These are phyloP conservation scores for Triplophysa dalaica DNA, from an alignment of 2,113 vertebrate species.

Conservation along the genomic window DNA sequence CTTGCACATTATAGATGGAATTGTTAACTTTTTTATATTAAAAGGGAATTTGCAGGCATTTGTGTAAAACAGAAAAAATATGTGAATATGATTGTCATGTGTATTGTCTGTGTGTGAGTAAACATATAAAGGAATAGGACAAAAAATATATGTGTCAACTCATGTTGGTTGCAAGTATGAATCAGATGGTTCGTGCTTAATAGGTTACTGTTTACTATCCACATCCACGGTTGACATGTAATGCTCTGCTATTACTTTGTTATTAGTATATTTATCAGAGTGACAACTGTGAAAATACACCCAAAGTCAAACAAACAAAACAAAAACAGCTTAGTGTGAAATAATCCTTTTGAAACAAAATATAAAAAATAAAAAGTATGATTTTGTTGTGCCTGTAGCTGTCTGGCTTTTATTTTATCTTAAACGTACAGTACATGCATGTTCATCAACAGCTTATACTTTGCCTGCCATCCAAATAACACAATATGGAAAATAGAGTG, in stretches of 20 bases:
- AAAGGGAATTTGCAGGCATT: conserved; percentile 36
- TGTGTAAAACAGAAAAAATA: not conserved
- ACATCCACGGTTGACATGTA: conserved; percentile 22
- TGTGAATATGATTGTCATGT: conserved; percentile 42
- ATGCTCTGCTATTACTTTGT: conserved; percentile 13
- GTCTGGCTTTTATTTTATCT: not conserved
- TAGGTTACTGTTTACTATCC: conserved; percentile 38
- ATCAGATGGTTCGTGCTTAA: conserved; percentile 18
- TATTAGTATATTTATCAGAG: conserved; percentile 28
- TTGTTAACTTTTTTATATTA: conserved; percentile 18
- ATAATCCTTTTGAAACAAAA: conserved; percentile 25
- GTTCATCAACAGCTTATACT: not conserved
- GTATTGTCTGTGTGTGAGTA: conserved; percentile 43
- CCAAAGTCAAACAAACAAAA: conserved; percentile 11
- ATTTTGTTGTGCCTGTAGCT: not conserved
- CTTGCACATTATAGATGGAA: conserved; percentile 43
- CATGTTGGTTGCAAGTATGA: not conserved
- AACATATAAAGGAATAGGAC: conserved; percentile 35
- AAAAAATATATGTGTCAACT: conserved; percentile 8
- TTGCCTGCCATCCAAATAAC: not conserved
- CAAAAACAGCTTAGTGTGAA: conserved; percentile 31
- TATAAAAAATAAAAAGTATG: conserved; percentile 7
- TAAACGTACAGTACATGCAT: no score
- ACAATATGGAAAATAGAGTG: not conserved
- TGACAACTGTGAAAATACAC: conserved; percentile 36